These are phyloP conservation scores for Willowsia nigromaculata DNA, from an alignment of 2,888 invertebrate species.

Conservation along the genomic window DNA sequence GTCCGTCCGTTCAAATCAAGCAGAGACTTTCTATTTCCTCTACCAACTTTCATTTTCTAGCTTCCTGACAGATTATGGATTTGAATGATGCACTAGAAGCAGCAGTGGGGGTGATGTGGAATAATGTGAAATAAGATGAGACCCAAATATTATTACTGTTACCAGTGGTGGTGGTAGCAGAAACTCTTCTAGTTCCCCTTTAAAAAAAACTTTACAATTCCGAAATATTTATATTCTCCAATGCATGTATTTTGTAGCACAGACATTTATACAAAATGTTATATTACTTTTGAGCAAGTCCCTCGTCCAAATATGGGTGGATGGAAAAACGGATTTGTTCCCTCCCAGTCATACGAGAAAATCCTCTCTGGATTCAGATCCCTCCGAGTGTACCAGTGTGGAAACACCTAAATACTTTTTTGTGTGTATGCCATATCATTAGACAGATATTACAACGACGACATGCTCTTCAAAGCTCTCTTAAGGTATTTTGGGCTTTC, in stretches of 20 bases:
- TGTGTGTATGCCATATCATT: not conserved
- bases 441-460: not conserved
- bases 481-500: not conserved
- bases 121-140: not conserved
- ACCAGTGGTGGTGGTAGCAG: not conserved
- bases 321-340: not conserved
- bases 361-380: conserved; percentile 30
- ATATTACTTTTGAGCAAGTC: not conserved
- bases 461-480: not conserved
- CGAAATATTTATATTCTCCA: not conserved
- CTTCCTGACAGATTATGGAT: conserved; percentile 69
- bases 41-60: conserved; percentile 63
- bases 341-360: conserved; percentile 37
- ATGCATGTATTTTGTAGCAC: not conserved
- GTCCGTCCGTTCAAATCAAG: conserved; percentile 1
- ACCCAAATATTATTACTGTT: not conserved
- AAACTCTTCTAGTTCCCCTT: not conserved
- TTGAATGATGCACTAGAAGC: conserved; percentile 62
- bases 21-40: conserved; percentile 67
- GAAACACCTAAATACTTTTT: not conserved
- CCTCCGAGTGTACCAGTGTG: conserved; percentile 13
- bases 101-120: not conserved
- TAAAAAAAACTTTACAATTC: not conserved
- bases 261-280: not conserved
- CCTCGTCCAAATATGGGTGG: not conserved